Base-by-base conservation (phyloP, 2,797 vertebrate species). In the Alcedo quadribrachys region DNA sequence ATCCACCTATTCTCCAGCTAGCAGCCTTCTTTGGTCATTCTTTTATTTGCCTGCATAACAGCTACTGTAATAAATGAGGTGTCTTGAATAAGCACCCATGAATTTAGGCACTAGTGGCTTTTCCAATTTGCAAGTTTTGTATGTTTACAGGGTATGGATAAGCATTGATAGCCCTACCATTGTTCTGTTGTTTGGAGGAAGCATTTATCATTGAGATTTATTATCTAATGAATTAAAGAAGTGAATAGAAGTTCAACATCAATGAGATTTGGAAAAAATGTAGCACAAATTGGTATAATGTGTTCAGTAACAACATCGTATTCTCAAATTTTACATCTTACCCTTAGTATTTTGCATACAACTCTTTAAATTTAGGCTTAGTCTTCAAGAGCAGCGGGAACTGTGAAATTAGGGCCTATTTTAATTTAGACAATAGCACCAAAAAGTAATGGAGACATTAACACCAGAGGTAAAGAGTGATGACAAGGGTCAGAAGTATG, bases 1-100 rank as follows among this genome's bases (percentile, higher is more conserved):
- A 94, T 85, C 81, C 76, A 73, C 50, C 81, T 93, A 67, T 96
- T 95, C 87, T 93, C 60, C 55, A 77, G 27, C 43, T 65, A 82
- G 61, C 50, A 82, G 50, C 54, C 62, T 75, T 63, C 61, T 92
- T 69, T 46, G 67, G 84, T 91, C 93, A 77, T 40, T 68, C 93
- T 93, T 92, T 91, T 92, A 93, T 91, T 91, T 86, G 35, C 58
- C 94, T 94, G 70, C 35, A 42, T 85, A 77, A 57, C 11, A 8
- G 74, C 74, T 87, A 18, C 5, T 76, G 57, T 93, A 91, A 95
- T 65, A 91, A 91, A 95, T 54, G 90, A 89, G 89, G 8, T 12
- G 9, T 63, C 69, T 79, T 80, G 62, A 83, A 90, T 62, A 75
- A 81, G 46, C 32, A 32, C 15, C 54, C 67, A 87, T 96, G 88